A percentile compares a stretch with the other conserved stretches of the same genome.
phyloP scores from a whole-genome alignment of 2,888 invertebrate species.

The Brenthis hecate region DNA sequence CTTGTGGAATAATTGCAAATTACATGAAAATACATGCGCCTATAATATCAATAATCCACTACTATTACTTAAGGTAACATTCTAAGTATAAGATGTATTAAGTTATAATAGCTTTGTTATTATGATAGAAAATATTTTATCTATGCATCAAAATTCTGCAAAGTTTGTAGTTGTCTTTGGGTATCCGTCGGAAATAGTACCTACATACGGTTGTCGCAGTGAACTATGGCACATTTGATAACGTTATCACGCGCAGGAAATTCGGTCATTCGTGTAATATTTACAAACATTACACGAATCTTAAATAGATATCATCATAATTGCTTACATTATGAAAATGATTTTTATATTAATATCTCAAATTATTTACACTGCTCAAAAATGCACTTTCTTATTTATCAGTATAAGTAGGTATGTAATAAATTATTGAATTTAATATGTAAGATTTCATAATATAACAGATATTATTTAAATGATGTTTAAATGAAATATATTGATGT shows the following conservation, averaged over 20 bases:
- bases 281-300: conserved; percentile 40
- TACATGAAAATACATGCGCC: no score
- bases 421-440: no score
- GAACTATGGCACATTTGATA: conserved; percentile 53
- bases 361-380: no score
- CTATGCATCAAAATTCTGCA: not conserved
- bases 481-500: no score
- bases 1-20: no score
- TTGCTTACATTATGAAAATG: not conserved
- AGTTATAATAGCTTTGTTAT: conserved; percentile 3
- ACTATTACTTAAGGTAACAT: no score
- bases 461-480: no score
- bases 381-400: no score
- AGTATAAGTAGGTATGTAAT: no score
- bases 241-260: conserved; percentile 53
- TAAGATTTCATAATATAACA: no score
- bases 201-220: conserved; percentile 44
- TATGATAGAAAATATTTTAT: not conserved
- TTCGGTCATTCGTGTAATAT: conserved; percentile 48
- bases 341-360: not conserved
- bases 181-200: conserved; percentile 48
- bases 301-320: conserved; percentile 22
- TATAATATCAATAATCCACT: no score
- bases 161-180: conserved; percentile 26
- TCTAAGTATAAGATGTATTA: not conserved